Percentiles rank a stretch among this genome's conserved stretches.
Evolutionary conservation across 2,797 vertebrate genomes (phyloP).

Genomic region (Epinephelus coioides): DNA sequence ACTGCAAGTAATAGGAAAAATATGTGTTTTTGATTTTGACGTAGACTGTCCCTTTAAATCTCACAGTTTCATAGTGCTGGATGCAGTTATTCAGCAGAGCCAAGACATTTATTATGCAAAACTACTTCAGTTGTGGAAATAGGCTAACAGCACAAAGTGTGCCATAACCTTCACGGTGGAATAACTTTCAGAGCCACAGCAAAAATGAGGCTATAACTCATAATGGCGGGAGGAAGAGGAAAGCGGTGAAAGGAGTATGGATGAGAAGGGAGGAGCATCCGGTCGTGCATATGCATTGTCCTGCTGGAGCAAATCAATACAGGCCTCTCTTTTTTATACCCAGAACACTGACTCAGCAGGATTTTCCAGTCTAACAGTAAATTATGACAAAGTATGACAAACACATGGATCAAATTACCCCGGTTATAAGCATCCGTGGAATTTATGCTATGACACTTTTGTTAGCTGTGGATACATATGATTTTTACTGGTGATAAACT

Average conservation of each 20-base stretch:
- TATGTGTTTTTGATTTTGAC: too few relatives aligned
- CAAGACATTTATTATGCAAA: conserved; percentile 29
- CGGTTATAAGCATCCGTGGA: background rate
- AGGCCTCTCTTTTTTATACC: conserved; percentile 12
- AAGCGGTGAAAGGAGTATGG: conserved; percentile 1
- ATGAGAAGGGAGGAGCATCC: conserved; percentile 8
- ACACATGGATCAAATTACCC: background rate
- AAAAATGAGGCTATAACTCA: conserved; percentile 32
- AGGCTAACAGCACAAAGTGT: background rate
- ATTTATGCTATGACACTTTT: background rate
- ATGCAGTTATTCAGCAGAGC: background rate
- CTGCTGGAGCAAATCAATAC: conserved; percentile 51
- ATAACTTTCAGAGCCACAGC: conserved; percentile 1
- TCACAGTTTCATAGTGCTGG: background rate
- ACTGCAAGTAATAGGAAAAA: too few relatives aligned
- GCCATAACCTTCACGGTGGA: conserved; percentile 2
- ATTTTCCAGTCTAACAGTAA: background rate
- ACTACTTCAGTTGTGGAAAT: conserved; percentile 10
- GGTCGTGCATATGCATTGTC: background rate
- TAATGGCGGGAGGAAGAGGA: background rate
- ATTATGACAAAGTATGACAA: conserved; percentile 4
- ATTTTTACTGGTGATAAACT: background rate
- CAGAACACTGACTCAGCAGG: conserved; percentile 49
- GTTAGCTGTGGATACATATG: background rate
- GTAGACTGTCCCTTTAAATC: background rate